A percentile compares a stretch with the other conserved stretches of the same genome.
These are phyloP conservation scores for Caenorhabditis sp. DNA, from an alignment of 2,888 invertebrate species.

Conservation along the genomic window DNA sequence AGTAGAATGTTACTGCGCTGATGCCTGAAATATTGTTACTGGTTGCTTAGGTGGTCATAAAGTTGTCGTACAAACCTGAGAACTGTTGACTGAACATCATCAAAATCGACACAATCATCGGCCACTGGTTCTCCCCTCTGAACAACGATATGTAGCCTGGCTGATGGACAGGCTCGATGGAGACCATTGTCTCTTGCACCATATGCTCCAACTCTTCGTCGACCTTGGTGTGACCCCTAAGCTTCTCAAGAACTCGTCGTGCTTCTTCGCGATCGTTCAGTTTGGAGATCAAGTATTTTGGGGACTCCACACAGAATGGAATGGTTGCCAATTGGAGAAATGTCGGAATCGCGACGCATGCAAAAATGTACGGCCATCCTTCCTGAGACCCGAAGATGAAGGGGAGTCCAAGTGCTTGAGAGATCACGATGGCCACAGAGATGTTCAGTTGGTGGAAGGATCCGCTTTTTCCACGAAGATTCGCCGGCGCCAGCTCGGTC, in stretches of 20 bases:
- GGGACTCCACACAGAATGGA: conserved; percentile 91
- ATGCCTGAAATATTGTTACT: conserved; percentile 70
- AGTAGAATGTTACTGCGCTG: conserved; percentile 86
- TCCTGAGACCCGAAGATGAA: conserved; percentile 88
- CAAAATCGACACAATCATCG: conserved; percentile 89
- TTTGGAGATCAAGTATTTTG: conserved; percentile 86
- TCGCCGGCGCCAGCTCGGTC: conserved; percentile 91
- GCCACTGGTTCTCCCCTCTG: conserved; percentile 87
- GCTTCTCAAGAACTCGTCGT: conserved; percentile 52
- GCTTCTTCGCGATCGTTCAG: conserved; percentile 67
- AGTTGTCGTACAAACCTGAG: conserved; percentile 86
- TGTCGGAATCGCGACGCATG: conserved; percentile 88
- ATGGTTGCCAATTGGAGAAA: conserved; percentile 88
- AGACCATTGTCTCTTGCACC: conserved; percentile 40
- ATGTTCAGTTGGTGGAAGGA: conserved; percentile 93
- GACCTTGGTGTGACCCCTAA: conserved; percentile 47
- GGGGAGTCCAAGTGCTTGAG: conserved; percentile 88
- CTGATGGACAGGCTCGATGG: conserved; percentile 24
- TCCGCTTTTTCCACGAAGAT: conserved; percentile 90
- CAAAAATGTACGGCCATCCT: conserved; percentile 89
- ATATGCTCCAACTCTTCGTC: conserved; percentile 56
- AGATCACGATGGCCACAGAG: conserved; percentile 91
- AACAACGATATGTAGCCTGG: conserved; percentile 70
- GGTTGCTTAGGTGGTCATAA: no score
- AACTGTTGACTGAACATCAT: conserved; percentile 93